Evolutionary conservation across 2,888 invertebrate species (phyloP).

Genomic region (Cantharis rustica): DNA sequence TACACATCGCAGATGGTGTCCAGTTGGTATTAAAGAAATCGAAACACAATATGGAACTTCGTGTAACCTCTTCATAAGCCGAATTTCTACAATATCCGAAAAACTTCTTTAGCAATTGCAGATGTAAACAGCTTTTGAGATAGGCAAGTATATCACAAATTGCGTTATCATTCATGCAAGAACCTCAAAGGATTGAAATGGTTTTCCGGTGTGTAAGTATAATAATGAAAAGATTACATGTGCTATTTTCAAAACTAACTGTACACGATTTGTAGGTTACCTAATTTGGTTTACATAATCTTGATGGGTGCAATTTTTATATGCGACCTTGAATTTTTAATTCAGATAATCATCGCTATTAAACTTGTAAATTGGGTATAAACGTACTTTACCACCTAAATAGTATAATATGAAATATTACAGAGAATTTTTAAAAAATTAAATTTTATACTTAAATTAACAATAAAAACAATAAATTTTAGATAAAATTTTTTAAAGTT

Average conservation of each 20-base stretch:
- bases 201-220: not conserved
- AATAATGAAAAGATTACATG: not conserved
- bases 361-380: not conserved
- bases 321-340: not conserved
- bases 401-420: not conserved
- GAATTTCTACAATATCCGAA: not conserved
- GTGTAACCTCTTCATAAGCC: not conserved
- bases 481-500: too few species aligned
- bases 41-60: not conserved
- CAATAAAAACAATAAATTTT: not conserved
- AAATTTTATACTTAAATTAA: not conserved
- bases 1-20: conserved; percentile 42
- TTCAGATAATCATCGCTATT: not conserved
- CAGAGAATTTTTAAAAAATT: too few species aligned
- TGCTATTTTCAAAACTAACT: not conserved
- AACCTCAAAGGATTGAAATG: not conserved
- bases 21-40: conserved; percentile 8
- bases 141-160: not conserved
- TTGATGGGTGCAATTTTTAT: not conserved
- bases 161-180: not conserved
- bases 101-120: not conserved
- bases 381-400: not conserved
- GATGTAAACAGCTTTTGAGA: not conserved
- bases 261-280: not conserved
- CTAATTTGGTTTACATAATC: not conserved